Conservation (phyloP, 2,113 vertebrate genomes). For the Rhinopomastus cyanomelas region DNA sequence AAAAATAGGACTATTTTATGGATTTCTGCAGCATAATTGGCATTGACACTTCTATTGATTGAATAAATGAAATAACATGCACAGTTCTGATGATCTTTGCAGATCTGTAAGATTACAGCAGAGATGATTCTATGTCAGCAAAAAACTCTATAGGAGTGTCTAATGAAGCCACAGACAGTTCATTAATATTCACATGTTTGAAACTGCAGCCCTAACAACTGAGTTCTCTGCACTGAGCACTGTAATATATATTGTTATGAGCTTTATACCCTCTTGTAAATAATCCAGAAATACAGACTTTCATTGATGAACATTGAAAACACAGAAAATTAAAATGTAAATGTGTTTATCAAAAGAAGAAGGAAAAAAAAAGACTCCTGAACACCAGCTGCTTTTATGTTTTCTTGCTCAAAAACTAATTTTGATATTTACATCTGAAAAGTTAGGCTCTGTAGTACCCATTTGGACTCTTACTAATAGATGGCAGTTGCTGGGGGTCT, state of each 20-base stretch:
- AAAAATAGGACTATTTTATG: conserved; percentile 39
- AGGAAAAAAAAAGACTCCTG: conserved; percentile 46
- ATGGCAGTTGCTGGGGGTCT: not conserved
- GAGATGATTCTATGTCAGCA: conserved; percentile 43
- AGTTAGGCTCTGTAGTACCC: conserved; percentile 2
- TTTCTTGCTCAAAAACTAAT: conserved; percentile 51
- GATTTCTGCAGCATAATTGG: conserved; percentile 33
- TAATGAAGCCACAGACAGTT: conserved; percentile 50
- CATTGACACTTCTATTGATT: conserved; percentile 47
- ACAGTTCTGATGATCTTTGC: conserved; percentile 36
- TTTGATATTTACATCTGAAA: conserved; percentile 56
- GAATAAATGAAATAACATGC: conserved; percentile 38
- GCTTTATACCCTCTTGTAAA: conserved; percentile 60
- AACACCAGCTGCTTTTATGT: conserved; percentile 55
- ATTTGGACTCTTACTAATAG: conserved; percentile 15
- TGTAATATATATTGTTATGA: conserved; percentile 41
- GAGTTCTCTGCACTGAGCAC: conserved; percentile 33
- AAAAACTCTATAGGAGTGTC: conserved; percentile 49
- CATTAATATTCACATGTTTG: conserved; percentile 65
- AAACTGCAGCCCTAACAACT: conserved; percentile 48
- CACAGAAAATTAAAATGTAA: conserved; percentile 68
- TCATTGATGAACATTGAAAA: conserved; percentile 62
- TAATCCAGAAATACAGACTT: conserved; percentile 43
- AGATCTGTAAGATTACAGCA: conserved; percentile 30
- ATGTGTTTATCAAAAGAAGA: conserved; percentile 61